phyloP scores from a whole-genome alignment of 1,140 invertebrate species.

The Drosophila eugracilis region DNA sequence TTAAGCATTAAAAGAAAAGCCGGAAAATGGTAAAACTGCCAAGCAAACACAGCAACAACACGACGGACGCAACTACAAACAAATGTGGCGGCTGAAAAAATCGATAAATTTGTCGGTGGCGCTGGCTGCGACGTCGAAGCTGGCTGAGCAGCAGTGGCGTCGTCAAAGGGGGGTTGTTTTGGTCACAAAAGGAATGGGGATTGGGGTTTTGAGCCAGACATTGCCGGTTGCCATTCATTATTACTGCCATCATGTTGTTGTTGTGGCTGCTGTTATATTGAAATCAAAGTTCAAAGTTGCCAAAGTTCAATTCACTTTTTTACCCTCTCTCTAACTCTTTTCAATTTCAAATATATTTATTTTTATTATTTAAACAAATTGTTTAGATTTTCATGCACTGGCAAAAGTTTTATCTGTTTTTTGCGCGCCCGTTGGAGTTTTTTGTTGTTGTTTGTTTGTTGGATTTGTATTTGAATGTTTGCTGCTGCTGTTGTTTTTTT shows the following conservation, averaged over 20 bases:
- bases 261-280: slow-evolving; percentile 28
- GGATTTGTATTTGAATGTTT: slow-evolving; percentile 5
- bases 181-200: neutral
- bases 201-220: slow-evolving; percentile 40
- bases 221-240: slow-evolving; percentile 50
- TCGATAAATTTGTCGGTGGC: slow-evolving; percentile 70
- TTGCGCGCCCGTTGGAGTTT: slow-evolving; percentile 44
- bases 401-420: slow-evolving; percentile 23
- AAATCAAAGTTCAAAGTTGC: slow-evolving; percentile 64
- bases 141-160: slow-evolving; percentile 45
- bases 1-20: slow-evolving; percentile 15
- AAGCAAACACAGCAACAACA: slow-evolving; percentile 27
- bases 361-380: slow-evolving; percentile 45
- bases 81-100: slow-evolving; percentile 69
- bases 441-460: slow-evolving; percentile 16
- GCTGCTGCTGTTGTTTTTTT: slow-evolving; percentile 15
- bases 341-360: neutral
- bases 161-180: slow-evolving; percentile 24
- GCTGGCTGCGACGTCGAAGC: slow-evolving; percentile 39
- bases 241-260: no score
- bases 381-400: slow-evolving; percentile 28
- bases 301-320: slow-evolving; percentile 62
- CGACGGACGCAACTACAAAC: slow-evolving; percentile 46
- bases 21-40: slow-evolving; percentile 10
- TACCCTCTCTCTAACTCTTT: slow-evolving; percentile 19